Percentiles rank a stretch among this genome's conserved stretches.
Conservation (phyloP, 1,140 invertebrate species). For the Fopius arisanus region DNA sequence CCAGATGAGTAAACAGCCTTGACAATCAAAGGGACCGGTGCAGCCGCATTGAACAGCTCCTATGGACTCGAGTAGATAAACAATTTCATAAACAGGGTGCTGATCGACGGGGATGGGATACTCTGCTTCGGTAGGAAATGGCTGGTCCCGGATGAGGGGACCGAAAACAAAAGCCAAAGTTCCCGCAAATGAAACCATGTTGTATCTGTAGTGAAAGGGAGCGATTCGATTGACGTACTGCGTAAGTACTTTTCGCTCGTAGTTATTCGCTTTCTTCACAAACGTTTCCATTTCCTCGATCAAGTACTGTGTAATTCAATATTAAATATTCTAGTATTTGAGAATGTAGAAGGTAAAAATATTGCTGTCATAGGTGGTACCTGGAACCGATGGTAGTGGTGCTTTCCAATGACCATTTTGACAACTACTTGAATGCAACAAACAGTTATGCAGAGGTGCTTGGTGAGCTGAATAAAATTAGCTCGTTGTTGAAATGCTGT, state of each 20-base stretch:
- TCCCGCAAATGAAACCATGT: constrained; percentile 28
- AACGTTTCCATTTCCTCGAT: constrained; percentile 26
- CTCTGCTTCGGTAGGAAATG: constrained; percentile 43
- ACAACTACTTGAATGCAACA: constrained; percentile 12
- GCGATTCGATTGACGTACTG: constrained; percentile 36
- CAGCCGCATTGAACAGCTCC: constrained; percentile 43
- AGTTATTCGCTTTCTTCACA: neutral
- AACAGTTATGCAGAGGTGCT: constrained; percentile 28
- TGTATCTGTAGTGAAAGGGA: constrained; percentile 11
- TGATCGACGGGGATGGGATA: constrained; percentile 48
- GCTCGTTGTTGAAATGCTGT: constrained; percentile 13
- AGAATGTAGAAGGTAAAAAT: too few relatives aligned
- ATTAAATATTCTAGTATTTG: too few relatives aligned
- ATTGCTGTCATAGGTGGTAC: too few relatives aligned
- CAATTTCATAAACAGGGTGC: constrained; percentile 37
- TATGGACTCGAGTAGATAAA: constrained; percentile 49
- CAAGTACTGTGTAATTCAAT: constrained; percentile 29
- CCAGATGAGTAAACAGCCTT: constrained; percentile 44
- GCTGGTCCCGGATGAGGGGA: constrained; percentile 34
- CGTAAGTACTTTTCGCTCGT: constrained; percentile 22
- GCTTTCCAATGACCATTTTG: constrained; percentile 30
- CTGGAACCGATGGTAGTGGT: constrained; percentile 23
- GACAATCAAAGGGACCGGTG: constrained; percentile 42
- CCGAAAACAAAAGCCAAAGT: constrained; percentile 30
- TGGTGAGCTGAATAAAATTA: constrained; percentile 22